A percentile compares a stretch with the other conserved stretches of the same genome.
These are phyloP conservation scores for Coluber constrictor DNA, from an alignment of 2,797 vertebrate species.

Conservation along the genomic window DNA sequence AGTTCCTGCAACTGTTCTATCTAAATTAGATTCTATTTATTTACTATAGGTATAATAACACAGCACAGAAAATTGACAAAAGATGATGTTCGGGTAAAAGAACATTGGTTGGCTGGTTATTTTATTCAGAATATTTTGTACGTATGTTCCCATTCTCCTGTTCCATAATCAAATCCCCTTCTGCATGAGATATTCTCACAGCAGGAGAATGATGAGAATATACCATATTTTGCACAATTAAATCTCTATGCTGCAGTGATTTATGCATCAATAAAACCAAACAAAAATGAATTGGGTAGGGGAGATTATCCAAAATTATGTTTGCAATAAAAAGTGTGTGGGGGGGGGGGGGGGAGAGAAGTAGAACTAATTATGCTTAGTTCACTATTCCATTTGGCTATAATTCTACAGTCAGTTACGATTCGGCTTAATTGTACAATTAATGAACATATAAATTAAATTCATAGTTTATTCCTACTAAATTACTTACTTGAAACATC, in stretches of 20 bases:
- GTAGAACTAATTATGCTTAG: conserved; percentile 53
- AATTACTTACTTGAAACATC: conserved; percentile 62
- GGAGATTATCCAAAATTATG: conserved; percentile 48
- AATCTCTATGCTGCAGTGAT: conserved; percentile 36
- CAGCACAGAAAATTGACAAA: too few species aligned
- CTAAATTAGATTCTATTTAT: neutral
- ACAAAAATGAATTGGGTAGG: conserved; percentile 52
- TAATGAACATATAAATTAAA: conserved; percentile 67
- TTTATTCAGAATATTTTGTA: neutral
- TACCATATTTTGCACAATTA: conserved; percentile 8
- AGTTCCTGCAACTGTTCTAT: too few species aligned
- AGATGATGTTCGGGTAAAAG: neutral
- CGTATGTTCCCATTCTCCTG: neutral
- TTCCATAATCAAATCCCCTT: neutral
- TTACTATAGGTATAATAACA: neutral
- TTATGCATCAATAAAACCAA: conserved; percentile 52
- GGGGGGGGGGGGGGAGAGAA: neutral
- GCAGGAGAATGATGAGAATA: neutral
- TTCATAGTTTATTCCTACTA: conserved; percentile 60
- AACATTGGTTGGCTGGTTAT: neutral
- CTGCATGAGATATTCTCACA: neutral
- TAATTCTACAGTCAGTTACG: conserved; percentile 59
- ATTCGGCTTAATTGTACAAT: conserved; percentile 64
- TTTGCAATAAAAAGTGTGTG: conserved; percentile 22
- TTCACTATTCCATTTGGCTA: conserved; percentile 54